These are phyloP conservation scores for Lepidonotus clava DNA, from an alignment of 2,888 invertebrate species.

Conservation along the genomic window DNA sequence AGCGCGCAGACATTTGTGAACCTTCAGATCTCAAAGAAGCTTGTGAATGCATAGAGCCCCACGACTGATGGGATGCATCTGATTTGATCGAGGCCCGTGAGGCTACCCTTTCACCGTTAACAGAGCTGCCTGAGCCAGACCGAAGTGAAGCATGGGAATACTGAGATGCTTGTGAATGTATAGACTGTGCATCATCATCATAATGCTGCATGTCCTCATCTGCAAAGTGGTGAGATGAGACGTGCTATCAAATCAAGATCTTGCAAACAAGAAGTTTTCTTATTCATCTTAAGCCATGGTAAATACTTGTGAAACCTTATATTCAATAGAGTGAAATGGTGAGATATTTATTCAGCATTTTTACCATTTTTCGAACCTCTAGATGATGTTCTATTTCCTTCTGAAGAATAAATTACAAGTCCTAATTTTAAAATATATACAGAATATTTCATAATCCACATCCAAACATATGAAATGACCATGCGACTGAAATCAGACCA, in stretches of 20 bases:
- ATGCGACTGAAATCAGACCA: too few species aligned
- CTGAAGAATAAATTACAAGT: neutral
- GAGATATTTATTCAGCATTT: neutral
- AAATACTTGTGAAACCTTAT: neutral
- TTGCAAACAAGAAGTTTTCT: neutral
- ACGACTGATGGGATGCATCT: neutral
- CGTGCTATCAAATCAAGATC: neutral
- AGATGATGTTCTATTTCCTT: neutral
- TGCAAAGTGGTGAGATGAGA: neutral
- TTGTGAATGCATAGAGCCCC: neutral
- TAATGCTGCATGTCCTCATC: neutral
- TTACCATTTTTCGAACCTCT: neutral
- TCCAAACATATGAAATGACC: too few species aligned
- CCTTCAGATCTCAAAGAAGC: neutral
- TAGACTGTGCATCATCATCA: slow-evolving; percentile 10
- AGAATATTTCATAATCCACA: too few species aligned
- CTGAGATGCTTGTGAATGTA: slow-evolving; percentile 14
- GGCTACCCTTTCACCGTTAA: neutral
- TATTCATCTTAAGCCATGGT: neutral
- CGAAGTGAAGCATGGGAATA: neutral
- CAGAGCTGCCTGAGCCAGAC: neutral
- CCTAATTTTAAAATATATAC: too few species aligned
- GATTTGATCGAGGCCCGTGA: neutral
- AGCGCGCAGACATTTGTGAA: neutral
- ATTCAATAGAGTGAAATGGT: neutral